A percentile compares a stretch with the other conserved stretches of the same genome.
phyloP scores from a whole-genome alignment of 2,888 invertebrate genomes.

The Limnephilus marmoratus region DNA sequence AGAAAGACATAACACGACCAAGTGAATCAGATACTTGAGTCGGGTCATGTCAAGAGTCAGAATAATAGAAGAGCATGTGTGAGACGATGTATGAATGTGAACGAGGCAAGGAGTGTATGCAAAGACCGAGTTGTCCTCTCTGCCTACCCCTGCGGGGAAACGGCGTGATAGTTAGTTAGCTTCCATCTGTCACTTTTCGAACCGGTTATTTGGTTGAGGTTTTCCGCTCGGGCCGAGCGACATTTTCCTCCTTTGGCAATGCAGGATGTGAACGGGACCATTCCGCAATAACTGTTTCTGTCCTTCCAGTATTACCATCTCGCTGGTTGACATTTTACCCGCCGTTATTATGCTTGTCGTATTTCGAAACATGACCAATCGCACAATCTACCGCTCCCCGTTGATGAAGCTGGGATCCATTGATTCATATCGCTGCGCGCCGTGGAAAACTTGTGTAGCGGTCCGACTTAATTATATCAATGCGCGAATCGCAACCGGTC shows the following conservation, averaged over 20 bases:
- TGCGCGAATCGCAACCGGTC: constrained; percentile 34
- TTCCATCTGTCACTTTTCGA: background rate
- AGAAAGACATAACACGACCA: too few relatives aligned
- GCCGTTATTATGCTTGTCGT: background rate
- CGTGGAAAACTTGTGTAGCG: constrained; percentile 1
- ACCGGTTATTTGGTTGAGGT: background rate
- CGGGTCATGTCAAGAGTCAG: too few relatives aligned
- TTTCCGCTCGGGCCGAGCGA: background rate
- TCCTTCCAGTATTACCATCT: background rate
- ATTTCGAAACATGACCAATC: constrained; percentile 46
- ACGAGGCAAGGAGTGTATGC: too few relatives aligned
- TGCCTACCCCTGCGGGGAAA: too few relatives aligned
- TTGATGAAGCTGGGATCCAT: constrained; percentile 26
- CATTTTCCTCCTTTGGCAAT: constrained; percentile 18
- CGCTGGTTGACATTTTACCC: constrained; percentile 9
- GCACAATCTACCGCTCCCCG: background rate
- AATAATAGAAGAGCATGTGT: too few relatives aligned
- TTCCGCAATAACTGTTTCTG: constrained; percentile 9
- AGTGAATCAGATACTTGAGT: too few relatives aligned
- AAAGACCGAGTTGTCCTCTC: too few relatives aligned
- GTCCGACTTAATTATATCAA: background rate
- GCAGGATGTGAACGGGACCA: constrained; percentile 14
- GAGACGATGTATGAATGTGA: too few relatives aligned
- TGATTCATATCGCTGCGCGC: background rate
- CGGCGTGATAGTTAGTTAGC: too few relatives aligned